Base-by-base conservation (phyloP, 2,113 vertebrate species). In the Ranitomeya variabilis region DNA sequence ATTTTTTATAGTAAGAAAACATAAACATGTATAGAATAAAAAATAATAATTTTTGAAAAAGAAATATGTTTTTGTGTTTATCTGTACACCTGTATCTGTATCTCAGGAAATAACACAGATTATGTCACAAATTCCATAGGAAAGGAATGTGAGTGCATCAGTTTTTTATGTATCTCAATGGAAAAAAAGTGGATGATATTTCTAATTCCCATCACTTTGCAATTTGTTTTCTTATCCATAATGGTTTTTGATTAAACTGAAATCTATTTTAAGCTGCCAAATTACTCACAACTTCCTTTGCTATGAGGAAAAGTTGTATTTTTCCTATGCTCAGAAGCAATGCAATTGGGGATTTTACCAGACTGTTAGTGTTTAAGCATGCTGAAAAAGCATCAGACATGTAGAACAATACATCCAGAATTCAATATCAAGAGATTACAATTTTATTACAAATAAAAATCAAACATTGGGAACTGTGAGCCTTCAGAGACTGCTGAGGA, bases 21-120 rank as follows among this genome's bases (percentile, higher is more conserved):
- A 73, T 90, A 90, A 90, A 64, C 79, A 73, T 90, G 86, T 86
- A 45, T 89, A 91, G 85, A 94, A 93, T 92, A 94, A 94, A 95
- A 0, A 91, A 74, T 18, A 91, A 74, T 18, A 7, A 74, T 59
- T 77, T 80, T 93, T 91, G 76, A 90, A 66, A 91, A 80, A 89
- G 18, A 74, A 2, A 21, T 80, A 59, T 23, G n/a, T 73, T 5
- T 77, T 13, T 74, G 23, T 76, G 6, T 23, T 59, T 59, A 78
- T 80, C 2, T 80, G 37, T 74, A 18, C 45, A 37, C 13, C 0
- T n/a, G n/a, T n/a, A n/a, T 73, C 7, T 19, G 7, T 18, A 18
- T 74, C n/a, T 8, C 16, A 10, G 71, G 31, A 74, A 45, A 74
- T 7, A 74, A 74, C 71, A 74, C 15, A 31, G 37, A 74, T 11